Evolutionary conservation across 2,113 vertebrate genomes (phyloP).

Genomic region (Gnathonemus echidnorhynchus): DNA sequence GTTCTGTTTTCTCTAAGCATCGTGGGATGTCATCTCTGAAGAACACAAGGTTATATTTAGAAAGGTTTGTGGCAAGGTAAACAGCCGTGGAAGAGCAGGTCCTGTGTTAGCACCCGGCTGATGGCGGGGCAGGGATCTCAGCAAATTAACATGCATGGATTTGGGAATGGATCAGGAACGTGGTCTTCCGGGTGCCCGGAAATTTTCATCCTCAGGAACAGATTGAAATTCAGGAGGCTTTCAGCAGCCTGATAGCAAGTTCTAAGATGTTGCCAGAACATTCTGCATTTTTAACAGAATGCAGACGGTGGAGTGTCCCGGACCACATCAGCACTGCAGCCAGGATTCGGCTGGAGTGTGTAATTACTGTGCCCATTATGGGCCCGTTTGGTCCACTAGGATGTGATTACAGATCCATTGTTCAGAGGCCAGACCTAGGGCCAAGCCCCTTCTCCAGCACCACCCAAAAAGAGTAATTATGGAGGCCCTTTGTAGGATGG

Average conservation of each 20-base stretch:
- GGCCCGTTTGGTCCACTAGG: neutral
- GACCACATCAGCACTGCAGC: neutral
- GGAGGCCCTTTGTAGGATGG: neutral
- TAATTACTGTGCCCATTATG: neutral
- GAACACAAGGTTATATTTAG: constrained; percentile 33
- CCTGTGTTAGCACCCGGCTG: neutral
- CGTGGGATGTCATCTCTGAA: constrained; percentile 30
- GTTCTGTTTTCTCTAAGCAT: constrained; percentile 37
- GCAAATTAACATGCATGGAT: neutral
- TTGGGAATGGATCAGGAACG: too few relatives aligned
- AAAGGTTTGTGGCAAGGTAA: constrained; percentile 27
- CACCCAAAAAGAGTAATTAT: neutral
- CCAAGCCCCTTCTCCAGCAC: neutral
- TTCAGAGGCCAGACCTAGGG: neutral
- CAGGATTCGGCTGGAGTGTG: neutral
- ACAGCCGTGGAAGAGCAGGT: neutral
- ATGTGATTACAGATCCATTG: constrained; percentile 3
- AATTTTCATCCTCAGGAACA: neutral
- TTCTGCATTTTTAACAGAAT: constrained; percentile 1
- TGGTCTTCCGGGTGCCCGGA: neutral
- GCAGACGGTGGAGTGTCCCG: neutral
- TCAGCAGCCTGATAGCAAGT: neutral
- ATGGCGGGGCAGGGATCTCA: neutral
- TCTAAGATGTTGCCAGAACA: neutral
- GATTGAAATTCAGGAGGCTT: neutral